phyloP scores from a whole-genome alignment of 2,888 invertebrate species.

The Chrysolina oricalcia region DNA sequence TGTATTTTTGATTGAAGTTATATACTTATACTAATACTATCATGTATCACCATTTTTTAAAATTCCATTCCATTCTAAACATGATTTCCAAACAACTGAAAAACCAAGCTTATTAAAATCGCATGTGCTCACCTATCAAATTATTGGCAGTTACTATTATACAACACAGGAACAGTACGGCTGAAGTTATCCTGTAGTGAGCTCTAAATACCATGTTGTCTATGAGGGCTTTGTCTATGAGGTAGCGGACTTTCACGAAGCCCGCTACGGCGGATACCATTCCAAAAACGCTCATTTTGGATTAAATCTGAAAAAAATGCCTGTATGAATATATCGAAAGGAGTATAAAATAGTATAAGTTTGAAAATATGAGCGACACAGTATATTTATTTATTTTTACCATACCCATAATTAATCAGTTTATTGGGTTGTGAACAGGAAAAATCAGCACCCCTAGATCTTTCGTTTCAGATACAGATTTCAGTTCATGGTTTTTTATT shows the following conservation, averaged over 20 bases:
- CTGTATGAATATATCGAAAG: background rate
- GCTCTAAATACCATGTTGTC: constrained; percentile 93
- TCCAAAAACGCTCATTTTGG: constrained; percentile 85
- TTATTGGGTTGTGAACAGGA: too few relatives aligned
- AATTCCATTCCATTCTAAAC: too few relatives aligned
- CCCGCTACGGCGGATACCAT: constrained; percentile 92
- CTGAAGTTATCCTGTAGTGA: constrained; percentile 91
- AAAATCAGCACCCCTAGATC: too few relatives aligned
- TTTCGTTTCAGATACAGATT: too few relatives aligned
- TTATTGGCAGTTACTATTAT: constrained; percentile 92
- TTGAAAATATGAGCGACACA: too few relatives aligned
- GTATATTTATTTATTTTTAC: too few relatives aligned
- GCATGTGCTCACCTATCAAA: constrained; percentile 83
- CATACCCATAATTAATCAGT: too few relatives aligned
- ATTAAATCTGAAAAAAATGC: constrained; percentile 53
- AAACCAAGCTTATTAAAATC: background rate
- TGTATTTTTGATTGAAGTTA: too few relatives aligned
- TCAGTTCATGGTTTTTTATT: too few relatives aligned
- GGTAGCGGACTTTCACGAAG: constrained; percentile 91
- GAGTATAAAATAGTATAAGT: background rate
- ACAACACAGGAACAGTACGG: constrained; percentile 88
- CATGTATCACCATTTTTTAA: too few relatives aligned
- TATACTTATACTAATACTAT: too few relatives aligned
- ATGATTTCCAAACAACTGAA: too few relatives aligned
- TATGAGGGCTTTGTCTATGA: constrained; percentile 90